Percentiles rank a stretch among this genome's conserved stretches.
phyloP scores from a whole-genome alignment of 2,797 vertebrate species.

The Harpia harpyja region DNA sequence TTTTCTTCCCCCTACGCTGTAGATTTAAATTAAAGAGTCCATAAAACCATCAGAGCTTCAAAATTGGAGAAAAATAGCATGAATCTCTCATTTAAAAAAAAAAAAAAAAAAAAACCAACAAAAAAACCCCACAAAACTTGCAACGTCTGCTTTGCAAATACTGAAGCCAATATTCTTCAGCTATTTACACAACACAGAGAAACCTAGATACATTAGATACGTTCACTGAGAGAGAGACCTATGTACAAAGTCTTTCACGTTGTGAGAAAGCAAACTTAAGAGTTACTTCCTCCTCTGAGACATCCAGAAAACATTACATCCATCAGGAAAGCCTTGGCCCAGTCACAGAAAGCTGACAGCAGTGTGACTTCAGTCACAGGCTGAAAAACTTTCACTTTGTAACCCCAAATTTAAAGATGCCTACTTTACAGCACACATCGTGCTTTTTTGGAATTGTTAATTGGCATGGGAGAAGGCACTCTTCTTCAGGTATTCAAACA shows the following conservation, averaged over 20 bases:
- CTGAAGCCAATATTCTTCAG: neutral
- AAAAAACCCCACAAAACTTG: neutral
- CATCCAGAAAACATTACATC: neutral
- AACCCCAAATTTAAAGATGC: neutral
- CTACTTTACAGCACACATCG: accelerated
- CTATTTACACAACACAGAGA: neutral
- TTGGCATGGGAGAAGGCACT: neutral
- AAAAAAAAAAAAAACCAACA: neutral
- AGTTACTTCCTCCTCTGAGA: neutral
- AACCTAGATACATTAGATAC: accelerated
- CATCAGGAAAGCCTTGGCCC: neutral
- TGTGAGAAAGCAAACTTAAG: neutral
- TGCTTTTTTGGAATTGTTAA: neutral
- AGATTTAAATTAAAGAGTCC: neutral
- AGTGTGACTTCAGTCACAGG: neutral
- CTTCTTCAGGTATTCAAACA: neutral
- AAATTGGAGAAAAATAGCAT: neutral
- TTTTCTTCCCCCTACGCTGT: neutral
- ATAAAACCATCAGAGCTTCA: neutral
- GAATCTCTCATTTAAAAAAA: neutral
- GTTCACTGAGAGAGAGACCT: neutral
- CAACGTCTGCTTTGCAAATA: neutral
- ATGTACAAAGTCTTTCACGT: accelerated
- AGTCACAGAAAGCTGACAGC: neutral
- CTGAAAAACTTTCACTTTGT: neutral